Evolutionary conservation across 2,113 vertebrate species (phyloP).

Genomic region (Hippocampus comes): DNA sequence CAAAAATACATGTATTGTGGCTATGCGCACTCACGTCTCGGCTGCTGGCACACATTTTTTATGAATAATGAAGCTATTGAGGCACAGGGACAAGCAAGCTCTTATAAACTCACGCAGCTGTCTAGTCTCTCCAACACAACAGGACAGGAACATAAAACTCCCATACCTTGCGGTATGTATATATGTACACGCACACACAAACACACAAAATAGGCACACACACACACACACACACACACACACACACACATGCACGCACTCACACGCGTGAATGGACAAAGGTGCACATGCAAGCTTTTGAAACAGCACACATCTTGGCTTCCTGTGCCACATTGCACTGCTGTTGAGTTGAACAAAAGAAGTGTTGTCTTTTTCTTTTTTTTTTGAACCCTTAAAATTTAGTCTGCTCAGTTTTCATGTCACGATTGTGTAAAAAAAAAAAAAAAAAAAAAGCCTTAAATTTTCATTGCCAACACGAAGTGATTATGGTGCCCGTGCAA

Average conservation of each 20-base stretch:
- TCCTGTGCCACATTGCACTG: not conserved
- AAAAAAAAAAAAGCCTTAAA: not conserved
- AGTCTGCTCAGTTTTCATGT: not conserved
- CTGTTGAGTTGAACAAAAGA: conserved; percentile 1
- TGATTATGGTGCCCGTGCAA: not conserved
- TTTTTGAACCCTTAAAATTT: not conserved
- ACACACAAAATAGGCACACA: not conserved
- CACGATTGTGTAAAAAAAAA: not conserved
- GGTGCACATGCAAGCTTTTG: conserved; percentile 1
- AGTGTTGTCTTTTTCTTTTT: not conserved
- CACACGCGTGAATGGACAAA: conserved; percentile 4
- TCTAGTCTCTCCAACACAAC: conserved; percentile 51
- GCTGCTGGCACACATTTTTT: conserved; percentile 43
- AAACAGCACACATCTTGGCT: conserved; percentile 5
- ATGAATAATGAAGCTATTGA: conserved; percentile 64
- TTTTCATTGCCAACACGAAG: not conserved
- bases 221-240: not conserved
- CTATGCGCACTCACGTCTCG: conserved; percentile 2
- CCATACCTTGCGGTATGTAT: conserved; percentile 3
- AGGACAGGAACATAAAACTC: conserved; percentile 47
- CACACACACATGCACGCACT: not conserved
- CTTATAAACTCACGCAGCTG: conserved; percentile 50
- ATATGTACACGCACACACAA: not conserved
- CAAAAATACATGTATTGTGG: conserved; percentile 15
- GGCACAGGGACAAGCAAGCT: conserved; percentile 52